A percentile compares a stretch with the other conserved stretches of the same genome.
These are phyloP conservation scores for Butorides virescens DNA, from an alignment of 2,113 vertebrate genomes.

Conservation along the genomic window DNA sequence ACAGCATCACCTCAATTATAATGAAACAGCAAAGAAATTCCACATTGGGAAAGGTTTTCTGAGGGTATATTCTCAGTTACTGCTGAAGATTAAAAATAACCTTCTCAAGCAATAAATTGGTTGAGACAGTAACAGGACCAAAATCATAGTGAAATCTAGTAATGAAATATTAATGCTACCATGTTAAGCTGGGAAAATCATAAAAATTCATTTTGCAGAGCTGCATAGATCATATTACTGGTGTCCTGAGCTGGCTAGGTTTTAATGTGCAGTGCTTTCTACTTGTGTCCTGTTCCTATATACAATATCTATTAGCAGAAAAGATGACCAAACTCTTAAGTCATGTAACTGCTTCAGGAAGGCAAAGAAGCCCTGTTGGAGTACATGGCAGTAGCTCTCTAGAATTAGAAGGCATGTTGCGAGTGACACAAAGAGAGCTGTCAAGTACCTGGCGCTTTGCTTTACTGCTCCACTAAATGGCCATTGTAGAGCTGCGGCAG, in stretches of 20 bases:
- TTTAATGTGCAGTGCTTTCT: neutral
- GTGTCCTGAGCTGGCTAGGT: neutral
- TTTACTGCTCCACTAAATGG: constrained; percentile 43
- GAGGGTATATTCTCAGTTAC: constrained; percentile 58
- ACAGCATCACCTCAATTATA: constrained; percentile 25
- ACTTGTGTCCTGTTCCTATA: neutral
- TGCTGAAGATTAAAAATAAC: constrained; percentile 65
- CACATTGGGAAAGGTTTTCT: constrained; percentile 52
- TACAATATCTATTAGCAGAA: constrained; percentile 8
- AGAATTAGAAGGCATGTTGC: constrained; percentile 29
- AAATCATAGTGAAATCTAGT: constrained; percentile 65
- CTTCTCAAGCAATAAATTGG: constrained; percentile 67
- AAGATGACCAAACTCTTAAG: constrained; percentile 36
- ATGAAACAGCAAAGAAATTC: constrained; percentile 33
- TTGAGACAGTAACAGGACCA: constrained; percentile 62
- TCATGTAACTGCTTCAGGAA: constrained; percentile 48
- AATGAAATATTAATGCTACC: constrained; percentile 70
- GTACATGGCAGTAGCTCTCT: constrained; percentile 33
- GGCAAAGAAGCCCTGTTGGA: constrained; percentile 36
- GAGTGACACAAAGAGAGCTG: constrained; percentile 58
- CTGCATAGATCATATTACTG: neutral
- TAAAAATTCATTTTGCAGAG: constrained; percentile 61
- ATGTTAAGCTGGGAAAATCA: constrained; percentile 51
- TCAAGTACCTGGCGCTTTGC: constrained; percentile 48
- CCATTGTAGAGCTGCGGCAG: constrained; percentile 44